Base-by-base conservation (phyloP, 2,113 vertebrate genomes). In the Sylvia atricapilla region DNA sequence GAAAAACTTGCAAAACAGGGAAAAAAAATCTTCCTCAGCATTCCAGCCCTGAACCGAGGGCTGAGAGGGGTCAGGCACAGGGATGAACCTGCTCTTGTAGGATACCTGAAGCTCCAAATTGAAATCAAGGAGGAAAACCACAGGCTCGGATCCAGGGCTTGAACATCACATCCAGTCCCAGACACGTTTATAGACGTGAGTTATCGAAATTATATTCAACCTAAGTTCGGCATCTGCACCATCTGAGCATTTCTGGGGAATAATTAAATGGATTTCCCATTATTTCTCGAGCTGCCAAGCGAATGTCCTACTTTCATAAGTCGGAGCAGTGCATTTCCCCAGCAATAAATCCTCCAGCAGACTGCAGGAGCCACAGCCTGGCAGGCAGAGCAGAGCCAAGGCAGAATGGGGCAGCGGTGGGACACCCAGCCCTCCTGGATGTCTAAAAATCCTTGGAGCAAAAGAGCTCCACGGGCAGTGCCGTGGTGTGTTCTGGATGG, bases 181-280 rank as follows among this genome's bases (percentile, higher is more conserved):
- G 86, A 60, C 46, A 28, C 84, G 95, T 94, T 97, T 94, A 89
- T 24, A 75, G 93, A 35, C 52, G 5, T 37, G 68, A 95, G 49
- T 92, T 96, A 84, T 94, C 82, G 88, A 93, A 96, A 94, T 96
- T 93, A 86, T 46, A 93, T 94, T 93, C 93, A 96, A 90, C 76
- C 82, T 58, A 83, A 73, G 53, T 79, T 90, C 73, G 4, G 78
- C 95, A 95, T 94, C 91, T 91, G 91, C 75, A 77, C 96, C 80
- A 91, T 80, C 58, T 21, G 62, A 95, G 84, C 67, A 21, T 95
- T 95, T 89, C 94, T 94, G 84, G 68, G 68, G 77, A 70, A 79
- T 95, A 97, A 95, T 97, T 95, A 96, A 95, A 94, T 74, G 9
- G 5, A 79, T 93, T 87, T 93, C 90, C 91, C 91, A 63, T 95